phyloP scores from a whole-genome alignment of 2,888 invertebrate species.

The Lagria hirta region DNA sequence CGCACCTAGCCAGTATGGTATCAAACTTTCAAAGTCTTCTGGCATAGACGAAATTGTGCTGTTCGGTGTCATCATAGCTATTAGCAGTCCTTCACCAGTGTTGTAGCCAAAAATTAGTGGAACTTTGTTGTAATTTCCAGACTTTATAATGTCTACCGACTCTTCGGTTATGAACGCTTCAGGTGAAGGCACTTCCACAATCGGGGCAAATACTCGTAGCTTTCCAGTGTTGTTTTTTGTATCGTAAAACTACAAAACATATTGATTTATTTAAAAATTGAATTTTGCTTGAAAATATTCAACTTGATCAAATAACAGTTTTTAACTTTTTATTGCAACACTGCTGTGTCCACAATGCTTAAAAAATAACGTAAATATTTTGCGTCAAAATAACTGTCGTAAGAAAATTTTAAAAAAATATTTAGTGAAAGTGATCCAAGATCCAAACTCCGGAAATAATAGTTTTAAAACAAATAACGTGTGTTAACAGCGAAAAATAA shows the following conservation, averaged over 20 bases:
- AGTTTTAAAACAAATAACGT: neutral
- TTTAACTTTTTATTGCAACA: no score
- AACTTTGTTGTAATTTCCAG: constrained; percentile 46
- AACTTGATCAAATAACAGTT: no score
- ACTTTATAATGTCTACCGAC: constrained; percentile 40
- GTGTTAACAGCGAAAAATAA: no score
- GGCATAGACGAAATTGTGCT: no score
- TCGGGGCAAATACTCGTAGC: constrained; percentile 4
- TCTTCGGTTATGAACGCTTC: constrained; percentile 38
- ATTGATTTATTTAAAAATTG: no score
- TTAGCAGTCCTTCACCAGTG: constrained; percentile 45
- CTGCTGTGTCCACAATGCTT: no score
- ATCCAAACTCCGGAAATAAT: constrained; percentile 1
- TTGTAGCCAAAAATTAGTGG: constrained; percentile 49
- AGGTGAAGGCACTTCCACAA: constrained; percentile 34
- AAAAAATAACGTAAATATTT: no score
- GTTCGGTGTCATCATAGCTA: constrained; percentile 27
- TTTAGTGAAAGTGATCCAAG: no score
- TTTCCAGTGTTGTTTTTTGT: constrained; percentile 1
- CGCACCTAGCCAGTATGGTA: constrained; percentile 38
- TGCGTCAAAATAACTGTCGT: no score
- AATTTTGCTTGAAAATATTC: no score
- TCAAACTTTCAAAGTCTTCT: constrained; percentile 30
- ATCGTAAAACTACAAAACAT: neutral
- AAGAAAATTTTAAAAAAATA: no score